A percentile compares a stretch with the other conserved stretches of the same genome.
phyloP scores from a whole-genome alignment of 92 coral and sea anemone genomes.

The Montipora capitata region DNA sequence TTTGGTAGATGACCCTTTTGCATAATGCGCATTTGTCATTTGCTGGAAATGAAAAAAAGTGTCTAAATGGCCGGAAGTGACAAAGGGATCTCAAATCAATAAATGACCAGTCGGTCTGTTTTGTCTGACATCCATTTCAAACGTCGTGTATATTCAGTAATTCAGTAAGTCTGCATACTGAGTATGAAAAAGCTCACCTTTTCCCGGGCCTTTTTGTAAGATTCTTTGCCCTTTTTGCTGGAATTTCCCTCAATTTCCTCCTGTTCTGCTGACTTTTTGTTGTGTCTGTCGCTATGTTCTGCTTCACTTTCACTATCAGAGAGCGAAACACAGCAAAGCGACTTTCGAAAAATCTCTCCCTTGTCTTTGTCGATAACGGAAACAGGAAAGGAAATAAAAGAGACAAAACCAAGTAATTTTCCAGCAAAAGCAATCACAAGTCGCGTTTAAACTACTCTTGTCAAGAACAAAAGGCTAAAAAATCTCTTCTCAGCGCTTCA shows the following conservation, averaged over 20 bases:
- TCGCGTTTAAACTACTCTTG: no score
- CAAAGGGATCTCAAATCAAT: no score
- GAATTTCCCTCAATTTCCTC: constrained; percentile 2
- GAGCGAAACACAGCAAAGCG: constrained; percentile 17
- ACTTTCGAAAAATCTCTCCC: constrained; percentile 52
- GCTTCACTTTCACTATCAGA: constrained; percentile 36
- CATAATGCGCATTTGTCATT: constrained; percentile 40
- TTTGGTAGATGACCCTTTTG: constrained; percentile 1
- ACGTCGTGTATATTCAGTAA: no score
- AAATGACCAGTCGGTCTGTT: no score
- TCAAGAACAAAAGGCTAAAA: background rate
- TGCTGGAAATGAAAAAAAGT: background rate
- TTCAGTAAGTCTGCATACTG: no score
- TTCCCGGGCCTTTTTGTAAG: background rate
- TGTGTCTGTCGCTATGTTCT: constrained; percentile 4
- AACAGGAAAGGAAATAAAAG: background rate
- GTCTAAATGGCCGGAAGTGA: no score
- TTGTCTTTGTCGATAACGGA: constrained; percentile 9
- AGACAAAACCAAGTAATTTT: background rate
- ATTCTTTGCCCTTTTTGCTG: constrained; percentile 10
- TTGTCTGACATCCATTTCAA: no score
- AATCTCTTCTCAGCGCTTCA: background rate
- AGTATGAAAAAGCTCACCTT: constrained; percentile 6
- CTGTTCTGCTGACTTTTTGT: background rate
- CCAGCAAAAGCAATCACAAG: background rate